A percentile compares a stretch with the other conserved stretches of the same genome.
Conservation (phyloP, 2,888 invertebrate species). For the Eupithecia dodoneata region DNA sequence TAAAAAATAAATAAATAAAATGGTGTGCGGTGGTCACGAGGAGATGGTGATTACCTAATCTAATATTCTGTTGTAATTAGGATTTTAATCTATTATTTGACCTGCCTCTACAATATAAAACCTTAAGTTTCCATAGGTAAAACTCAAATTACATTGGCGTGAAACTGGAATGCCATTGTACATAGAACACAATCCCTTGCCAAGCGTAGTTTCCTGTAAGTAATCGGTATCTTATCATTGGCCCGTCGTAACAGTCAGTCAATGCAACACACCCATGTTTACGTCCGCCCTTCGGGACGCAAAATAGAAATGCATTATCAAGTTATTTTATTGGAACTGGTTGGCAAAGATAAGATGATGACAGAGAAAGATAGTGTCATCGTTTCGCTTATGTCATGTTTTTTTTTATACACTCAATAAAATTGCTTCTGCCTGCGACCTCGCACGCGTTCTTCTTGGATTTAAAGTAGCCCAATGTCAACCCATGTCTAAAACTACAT, state of each 20-base stretch:
- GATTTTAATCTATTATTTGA: background rate
- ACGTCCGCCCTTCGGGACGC: constrained; percentile 14
- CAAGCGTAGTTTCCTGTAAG: constrained; percentile 17
- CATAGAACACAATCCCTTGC: constrained; percentile 11
- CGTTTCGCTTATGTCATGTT: background rate
- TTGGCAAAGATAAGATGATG: background rate
- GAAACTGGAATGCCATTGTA: constrained; percentile 7
- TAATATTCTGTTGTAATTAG: background rate
- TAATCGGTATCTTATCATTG: constrained; percentile 18
- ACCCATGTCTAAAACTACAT: background rate
- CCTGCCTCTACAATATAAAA: background rate
- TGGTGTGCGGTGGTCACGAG: too few relatives aligned
- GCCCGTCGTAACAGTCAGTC: background rate
- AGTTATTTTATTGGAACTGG: constrained; percentile 5
- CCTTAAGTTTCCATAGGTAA: background rate
- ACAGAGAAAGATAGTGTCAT: background rate
- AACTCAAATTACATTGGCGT: constrained; percentile 7
- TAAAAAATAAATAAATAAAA: too few relatives aligned
- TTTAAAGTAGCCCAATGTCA: background rate
- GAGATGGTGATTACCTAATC: background rate
- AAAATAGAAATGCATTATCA: constrained; percentile 25
- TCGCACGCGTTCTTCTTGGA: background rate
- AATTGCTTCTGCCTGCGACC: too few relatives aligned
- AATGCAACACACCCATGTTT: constrained; percentile 21
- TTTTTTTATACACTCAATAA: background rate